Base-by-base conservation (phyloP, 2,888 invertebrate genomes). In the Cyrtodaria siliqua region DNA sequence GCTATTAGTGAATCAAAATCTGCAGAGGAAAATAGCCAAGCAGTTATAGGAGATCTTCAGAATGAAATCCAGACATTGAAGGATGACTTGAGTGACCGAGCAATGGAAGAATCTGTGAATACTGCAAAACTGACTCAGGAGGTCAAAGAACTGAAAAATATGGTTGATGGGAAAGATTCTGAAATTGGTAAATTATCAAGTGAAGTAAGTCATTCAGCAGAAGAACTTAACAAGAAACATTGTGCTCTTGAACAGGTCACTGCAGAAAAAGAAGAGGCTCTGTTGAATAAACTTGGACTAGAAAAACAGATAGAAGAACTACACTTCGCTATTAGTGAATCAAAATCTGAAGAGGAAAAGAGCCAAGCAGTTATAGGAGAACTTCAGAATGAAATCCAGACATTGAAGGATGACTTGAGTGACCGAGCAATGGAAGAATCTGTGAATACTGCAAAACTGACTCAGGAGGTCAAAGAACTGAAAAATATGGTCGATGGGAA, bases 391-490 rank as follows among this genome's bases (percentile, higher is more conserved):
- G 79, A 83, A 57, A 56, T 76, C 20, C 20, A 53, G 16, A 38
- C 44, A 3, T 38, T 81, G 47, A 80, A 79, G 67, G 79, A 79
- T 74, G 60, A 66, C 8, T 26, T 74, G 18, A 74, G 71, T 67
- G 66, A 71, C 18, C 67, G 67, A 52, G 62, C 67, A 29, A 60
- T 68, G 60, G 74, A 79, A 33, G 63, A 74, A 50, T 71, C 79
- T 50, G 71, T 63, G 4, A 74, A 63, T 24, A 56, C 29, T 23
- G 67, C 71, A 27, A 74, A 67, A 59, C 23, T 74, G 16, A 62
- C 50, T 16, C 61, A 62, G 29, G 44, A 61, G 18, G 68, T 67
- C 29, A 27, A 64, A 44, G 71, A 77, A 38, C 52, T 75, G 8
- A 49, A 74, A 49, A 68, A 61, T 44, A 12, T 55, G 1, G 3